Evolutionary conservation across 2,797 vertebrate species (phyloP).

Genomic region (Spheniscus humboldti): DNA sequence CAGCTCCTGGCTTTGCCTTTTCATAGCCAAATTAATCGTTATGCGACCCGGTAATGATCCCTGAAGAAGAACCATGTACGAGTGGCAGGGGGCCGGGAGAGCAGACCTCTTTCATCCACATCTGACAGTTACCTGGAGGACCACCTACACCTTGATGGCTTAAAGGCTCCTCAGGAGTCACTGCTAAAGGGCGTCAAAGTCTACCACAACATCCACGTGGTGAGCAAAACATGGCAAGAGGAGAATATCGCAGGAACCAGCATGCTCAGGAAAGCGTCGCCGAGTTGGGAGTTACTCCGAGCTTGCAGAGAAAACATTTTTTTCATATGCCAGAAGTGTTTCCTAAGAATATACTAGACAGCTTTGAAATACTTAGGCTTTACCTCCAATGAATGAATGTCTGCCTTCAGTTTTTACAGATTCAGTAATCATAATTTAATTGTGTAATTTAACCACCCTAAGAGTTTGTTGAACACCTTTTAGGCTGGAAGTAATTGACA

Average conservation of each 20-base stretch:
- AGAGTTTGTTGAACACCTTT: not conserved
- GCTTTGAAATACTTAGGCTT: not conserved
- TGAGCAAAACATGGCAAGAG: not conserved
- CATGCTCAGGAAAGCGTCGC: not conserved
- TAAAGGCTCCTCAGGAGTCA: not conserved
- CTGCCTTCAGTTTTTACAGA: not conserved
- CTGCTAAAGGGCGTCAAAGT: not conserved
- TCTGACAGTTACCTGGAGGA: not conserved
- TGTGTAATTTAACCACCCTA: not conserved
- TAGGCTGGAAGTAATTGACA: not conserved
- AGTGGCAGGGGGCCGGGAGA: not conserved
- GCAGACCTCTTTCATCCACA: not conserved
- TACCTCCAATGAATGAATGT: not conserved
- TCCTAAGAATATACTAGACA: not conserved
- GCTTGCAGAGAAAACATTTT: not conserved
- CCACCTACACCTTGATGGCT: not conserved
- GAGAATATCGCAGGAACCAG: not conserved
- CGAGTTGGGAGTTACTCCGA: not conserved
- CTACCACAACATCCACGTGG: not conserved
- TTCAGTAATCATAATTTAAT: not conserved
- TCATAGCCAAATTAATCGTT: slow-evolving; percentile 45
- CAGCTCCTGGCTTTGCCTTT: slow-evolving; percentile 53
- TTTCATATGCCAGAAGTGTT: not conserved
- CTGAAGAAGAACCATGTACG: slow-evolving; percentile 3
- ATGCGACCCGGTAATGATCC: slow-evolving; percentile 37